Evolutionary conservation across 2,888 invertebrate species (phyloP), one percentile per base, ranked within the genome.

Genomic region (Parelbella ahira): DNA sequence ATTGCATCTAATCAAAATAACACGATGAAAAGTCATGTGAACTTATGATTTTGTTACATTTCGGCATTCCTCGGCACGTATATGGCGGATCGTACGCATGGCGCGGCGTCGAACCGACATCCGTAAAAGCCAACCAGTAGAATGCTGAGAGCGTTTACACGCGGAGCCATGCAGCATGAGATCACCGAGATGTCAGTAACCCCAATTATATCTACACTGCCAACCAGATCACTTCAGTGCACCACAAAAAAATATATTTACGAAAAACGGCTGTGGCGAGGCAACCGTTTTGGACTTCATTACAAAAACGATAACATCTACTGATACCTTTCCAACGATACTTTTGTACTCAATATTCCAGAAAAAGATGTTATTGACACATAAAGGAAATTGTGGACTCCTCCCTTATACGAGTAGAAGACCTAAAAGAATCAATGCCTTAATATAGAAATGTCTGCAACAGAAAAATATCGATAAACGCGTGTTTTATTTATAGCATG

Each of bases 61-160:
- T 47, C 36, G 49, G 30, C 46, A 47, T 48, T 39, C 43, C 28
- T 27, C 25, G 9, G 21, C 20, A 19, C 45, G 20, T 48, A 44
- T 48, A 51, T 20, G 45, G 49, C 36, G 13, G n/a, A 24, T 24
- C 25, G 33, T 41, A 33, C 21, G 21, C 41, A 20, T 12, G 56
- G 54, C 59, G 49, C 51, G 55, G 54, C 54, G 53, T 52, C 59
- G 56, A 51, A 44, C 43, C 57, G 55, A 49, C 48, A 49, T 44
- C 73, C 78, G 60, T 77, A 78, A 69, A 72, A 58, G 75, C 59
- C 60, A 62, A 67, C 71, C 54, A 51, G 76, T 73, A 71, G 76
- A 76, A 77, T 79, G 70, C 41, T 60, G 47, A 50, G 50, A 53
- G 45, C 57, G 49, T 49, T 55, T 45, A 51, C 51, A 44, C 54